A percentile compares a stretch with the other conserved stretches of the same genome.
Evolutionary conservation across 2,888 invertebrate species (phyloP).

Genomic region (Dasypogon diadema): DNA sequence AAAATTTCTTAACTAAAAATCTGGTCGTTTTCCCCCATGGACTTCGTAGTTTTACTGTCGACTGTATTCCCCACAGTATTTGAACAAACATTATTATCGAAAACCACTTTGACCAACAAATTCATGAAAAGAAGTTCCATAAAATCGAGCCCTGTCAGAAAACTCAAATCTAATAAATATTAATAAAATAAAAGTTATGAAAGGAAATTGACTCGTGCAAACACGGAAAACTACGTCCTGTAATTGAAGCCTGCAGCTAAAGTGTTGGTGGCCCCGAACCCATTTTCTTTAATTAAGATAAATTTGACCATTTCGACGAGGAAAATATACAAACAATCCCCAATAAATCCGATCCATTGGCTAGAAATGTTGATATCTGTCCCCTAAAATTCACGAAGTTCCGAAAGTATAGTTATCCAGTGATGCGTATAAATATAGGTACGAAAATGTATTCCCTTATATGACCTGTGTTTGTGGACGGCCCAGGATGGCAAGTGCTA

Average conservation of each 20-base stretch:
- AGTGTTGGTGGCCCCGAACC: slow-evolving; percentile 3
- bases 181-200: slow-evolving; percentile 41
- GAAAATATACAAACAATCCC: slow-evolving; percentile 33
- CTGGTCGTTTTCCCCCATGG: no score
- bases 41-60: no score
- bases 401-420: slow-evolving; percentile 24
- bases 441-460: slow-evolving; percentile 24
- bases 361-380: slow-evolving; percentile 44
- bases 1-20: no score
- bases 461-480: slow-evolving; percentile 8
- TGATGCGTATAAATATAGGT: slow-evolving; percentile 42
- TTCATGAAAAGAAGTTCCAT: not conserved
- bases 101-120: no score
- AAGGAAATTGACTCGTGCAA: slow-evolving; percentile 37
- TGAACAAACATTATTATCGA: no score
- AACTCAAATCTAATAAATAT: slow-evolving; percentile 33
- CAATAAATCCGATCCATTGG: slow-evolving; percentile 43
- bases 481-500: not conserved
- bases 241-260: slow-evolving; percentile 15
- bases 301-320: slow-evolving; percentile 43
- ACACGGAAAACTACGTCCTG: slow-evolving; percentile 28
- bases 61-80: no score
- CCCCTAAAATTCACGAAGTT: slow-evolving; percentile 28
- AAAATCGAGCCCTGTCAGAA: not conserved
- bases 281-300: slow-evolving; percentile 48